Percentiles rank a stretch among this genome's conserved stretches.
Conservation (phyloP, 2,797 vertebrate species). For the Cheirogaleus major region DNA sequence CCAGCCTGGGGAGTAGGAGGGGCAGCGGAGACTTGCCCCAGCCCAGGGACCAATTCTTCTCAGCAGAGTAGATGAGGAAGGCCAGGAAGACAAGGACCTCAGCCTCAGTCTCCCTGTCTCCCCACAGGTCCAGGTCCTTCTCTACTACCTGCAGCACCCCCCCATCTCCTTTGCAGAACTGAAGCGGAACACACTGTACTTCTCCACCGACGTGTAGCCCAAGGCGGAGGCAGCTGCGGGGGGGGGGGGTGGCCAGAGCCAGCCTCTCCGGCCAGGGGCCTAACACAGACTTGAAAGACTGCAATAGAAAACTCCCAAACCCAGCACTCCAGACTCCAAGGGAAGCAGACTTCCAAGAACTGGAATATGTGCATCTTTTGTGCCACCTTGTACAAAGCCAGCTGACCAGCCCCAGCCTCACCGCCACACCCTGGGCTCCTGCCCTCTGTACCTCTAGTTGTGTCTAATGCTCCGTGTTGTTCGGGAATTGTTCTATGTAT, state of each 20-base stretch:
- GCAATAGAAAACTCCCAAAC: conserved; percentile 54
- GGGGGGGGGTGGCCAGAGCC: conserved; percentile 55
- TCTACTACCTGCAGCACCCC: conserved; percentile 98
- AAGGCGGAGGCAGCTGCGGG: conserved; percentile 57
- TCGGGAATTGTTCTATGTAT: conserved; percentile 83
- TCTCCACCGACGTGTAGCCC: conserved; percentile 97
- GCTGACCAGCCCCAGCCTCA: conserved; percentile 57
- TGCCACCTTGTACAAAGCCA: conserved; percentile 82
- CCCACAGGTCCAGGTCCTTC: conserved; percentile 96
- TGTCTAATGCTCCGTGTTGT: conserved; percentile 84
- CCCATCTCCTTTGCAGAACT: conserved; percentile 96
- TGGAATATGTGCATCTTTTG: conserved; percentile 79
- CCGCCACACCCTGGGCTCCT: conserved; percentile 35
- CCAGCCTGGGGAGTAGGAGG: neutral
- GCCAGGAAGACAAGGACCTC: neutral
- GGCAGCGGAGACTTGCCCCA: neutral
- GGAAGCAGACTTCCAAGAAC: conserved; percentile 69
- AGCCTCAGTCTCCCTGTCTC: conserved; percentile 10
- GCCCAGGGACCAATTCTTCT: neutral
- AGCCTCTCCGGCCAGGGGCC: conserved; percentile 71
- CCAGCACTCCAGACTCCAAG: conserved; percentile 57
- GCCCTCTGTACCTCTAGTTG: conserved; percentile 81
- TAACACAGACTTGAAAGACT: conserved; percentile 76
- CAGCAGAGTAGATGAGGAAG: neutral
- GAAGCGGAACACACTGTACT: conserved; percentile 98